phyloP scores from a whole-genome alignment of 2,797 vertebrate genomes.

The Pristis pectinata region DNA sequence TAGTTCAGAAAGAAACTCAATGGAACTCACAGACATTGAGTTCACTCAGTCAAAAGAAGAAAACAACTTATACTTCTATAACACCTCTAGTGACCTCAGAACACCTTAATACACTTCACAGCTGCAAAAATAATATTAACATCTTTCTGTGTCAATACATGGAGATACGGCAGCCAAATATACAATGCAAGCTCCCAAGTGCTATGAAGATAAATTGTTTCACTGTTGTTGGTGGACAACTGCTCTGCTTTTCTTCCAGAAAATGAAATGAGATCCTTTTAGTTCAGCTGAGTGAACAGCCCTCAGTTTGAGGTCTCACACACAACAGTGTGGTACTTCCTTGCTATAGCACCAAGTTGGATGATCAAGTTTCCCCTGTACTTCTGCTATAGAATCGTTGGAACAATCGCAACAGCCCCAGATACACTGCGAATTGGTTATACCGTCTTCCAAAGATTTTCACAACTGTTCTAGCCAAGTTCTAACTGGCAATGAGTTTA shows the following conservation, averaged over 20 bases:
- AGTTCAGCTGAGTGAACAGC: not conserved
- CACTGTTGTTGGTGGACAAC: not conserved
- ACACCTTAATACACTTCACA: not conserved
- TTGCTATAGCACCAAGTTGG: not conserved
- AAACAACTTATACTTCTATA: not conserved
- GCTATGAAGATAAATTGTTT: not conserved
- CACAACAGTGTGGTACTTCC: not conserved
- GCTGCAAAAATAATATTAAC: not conserved
- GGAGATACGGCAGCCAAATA: not conserved
- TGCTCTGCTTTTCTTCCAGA: not conserved
- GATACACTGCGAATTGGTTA: not conserved
- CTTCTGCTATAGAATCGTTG: not conserved
- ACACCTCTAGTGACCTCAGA: not conserved
- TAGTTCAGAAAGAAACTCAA: not conserved
- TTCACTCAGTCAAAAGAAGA: not conserved
- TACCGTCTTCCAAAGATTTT: not conserved
- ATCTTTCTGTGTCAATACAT: not conserved
- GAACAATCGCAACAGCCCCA: not conserved
- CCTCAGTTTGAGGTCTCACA: not conserved
- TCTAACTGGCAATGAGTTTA: not conserved
- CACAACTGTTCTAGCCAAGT: not conserved
- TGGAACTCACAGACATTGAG: not conserved
- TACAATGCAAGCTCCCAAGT: not conserved
- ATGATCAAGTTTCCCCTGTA: not conserved
- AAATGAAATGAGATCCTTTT: not conserved